Evolutionary conservation across 2,888 invertebrate genomes (phyloP), one percentile per base, ranked within the genome.

Genomic region (Lasius platythorax): DNA sequence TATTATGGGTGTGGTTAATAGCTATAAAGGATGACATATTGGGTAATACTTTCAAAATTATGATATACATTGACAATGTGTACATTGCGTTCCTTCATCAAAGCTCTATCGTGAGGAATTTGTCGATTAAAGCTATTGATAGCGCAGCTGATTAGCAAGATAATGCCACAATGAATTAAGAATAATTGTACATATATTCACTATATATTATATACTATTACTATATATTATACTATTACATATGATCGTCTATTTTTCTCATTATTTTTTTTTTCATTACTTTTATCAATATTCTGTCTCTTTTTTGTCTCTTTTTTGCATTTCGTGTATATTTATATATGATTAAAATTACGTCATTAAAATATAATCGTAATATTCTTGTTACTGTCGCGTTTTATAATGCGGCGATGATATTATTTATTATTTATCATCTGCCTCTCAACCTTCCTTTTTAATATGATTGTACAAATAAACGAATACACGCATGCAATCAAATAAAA

Each of bases 381-480:
- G 70, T 37, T 72, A 30, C 23, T 61, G 46, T 30, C 40, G n/a
- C 56, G 30, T 81, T 81, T 72, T 61, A 72, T 72, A 72, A 56
- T 70, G 40, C 33, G 15, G 18, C 58, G 61, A 61, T 61, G 23
- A 46, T 61, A 46, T 81, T 81, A 72, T 81, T 81, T 70, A 72
- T 70, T 43, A 46, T 61, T 58, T 70, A 8, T 28, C 70, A 23
- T 37, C 23, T 23, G 6, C 28, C 37, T 66, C 43, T 23, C 30
- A 23, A 63, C n/a, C 46, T 72, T 79, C 23, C 66, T 79, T 79
- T 79, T 79, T 79, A 68, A 56, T 46, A 63, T 70, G 70, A 79
- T 79, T 70, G 70, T 50, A 46, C 70, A 79, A 79, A 79, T 79
- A 79, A 79, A 79, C 79, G 61, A 23, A 33, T 33, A 61, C 46